Evolutionary conservation across 1,140 invertebrate species (phyloP).

Genomic region (Helicorthomorpha holstii): DNA sequence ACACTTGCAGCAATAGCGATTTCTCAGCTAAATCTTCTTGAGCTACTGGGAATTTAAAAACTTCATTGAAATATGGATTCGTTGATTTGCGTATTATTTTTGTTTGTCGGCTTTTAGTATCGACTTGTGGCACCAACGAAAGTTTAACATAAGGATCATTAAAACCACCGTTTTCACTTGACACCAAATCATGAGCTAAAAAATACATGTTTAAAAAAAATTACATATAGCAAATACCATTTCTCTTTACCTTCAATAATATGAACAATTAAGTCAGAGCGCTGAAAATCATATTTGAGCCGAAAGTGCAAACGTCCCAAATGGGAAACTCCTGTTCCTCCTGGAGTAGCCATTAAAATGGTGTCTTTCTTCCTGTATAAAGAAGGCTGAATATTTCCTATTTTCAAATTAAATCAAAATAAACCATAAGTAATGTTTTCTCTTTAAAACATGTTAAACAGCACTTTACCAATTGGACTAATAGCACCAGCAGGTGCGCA

Average conservation of each 20-base stretch:
- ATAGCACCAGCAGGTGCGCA: not conserved
- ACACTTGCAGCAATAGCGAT: constrained; percentile 46
- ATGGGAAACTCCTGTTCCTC: constrained; percentile 25
- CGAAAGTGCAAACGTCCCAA: constrained; percentile 62
- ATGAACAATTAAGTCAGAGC: constrained; percentile 70
- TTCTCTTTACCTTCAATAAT: constrained; percentile 54
- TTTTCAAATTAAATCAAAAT: not conserved
- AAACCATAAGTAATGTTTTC: not conserved
- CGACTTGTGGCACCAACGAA: constrained; percentile 55
- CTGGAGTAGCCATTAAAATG: constrained; percentile 23
- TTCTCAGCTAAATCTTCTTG: constrained; percentile 58
- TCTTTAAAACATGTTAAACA: not conserved
- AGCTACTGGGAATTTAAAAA: constrained; percentile 69
- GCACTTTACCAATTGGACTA: constrained; percentile 4
- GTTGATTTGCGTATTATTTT: constrained; percentile 44
- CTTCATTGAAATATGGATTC: constrained; percentile 63
- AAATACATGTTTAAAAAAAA: constrained; percentile 10
- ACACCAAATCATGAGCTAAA: constrained; percentile 59
- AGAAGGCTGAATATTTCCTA: constrained; percentile 67
- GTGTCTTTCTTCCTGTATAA: constrained; percentile 40
- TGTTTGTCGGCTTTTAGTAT: constrained; percentile 62
- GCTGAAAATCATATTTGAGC: constrained; percentile 75
- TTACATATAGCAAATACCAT: not conserved
- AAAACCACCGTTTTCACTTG: constrained; percentile 62
- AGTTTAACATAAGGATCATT: constrained; percentile 71